A percentile compares a stretch with the other conserved stretches of the same genome.
phyloP scores from a whole-genome alignment of 2,113 vertebrate species.

The Hystrix cristata region DNA sequence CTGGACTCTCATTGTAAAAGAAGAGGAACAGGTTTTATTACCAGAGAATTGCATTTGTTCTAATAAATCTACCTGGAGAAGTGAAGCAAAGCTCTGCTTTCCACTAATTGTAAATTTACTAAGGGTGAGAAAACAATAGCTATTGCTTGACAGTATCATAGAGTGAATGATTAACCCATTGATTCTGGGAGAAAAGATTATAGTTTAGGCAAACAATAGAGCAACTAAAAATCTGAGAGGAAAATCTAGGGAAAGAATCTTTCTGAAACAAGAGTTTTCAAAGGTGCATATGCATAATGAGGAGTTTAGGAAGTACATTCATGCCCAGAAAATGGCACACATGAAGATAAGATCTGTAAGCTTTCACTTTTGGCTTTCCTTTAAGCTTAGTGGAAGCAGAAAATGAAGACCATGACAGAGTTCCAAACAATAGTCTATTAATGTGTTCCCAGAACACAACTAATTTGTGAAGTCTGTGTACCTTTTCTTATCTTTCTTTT shows the following conservation, averaged over 20 bases:
- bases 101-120: not conserved
- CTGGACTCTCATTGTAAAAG: not conserved
- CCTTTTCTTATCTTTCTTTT: too few relatives aligned
- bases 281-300: not conserved
- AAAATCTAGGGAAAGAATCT: not conserved
- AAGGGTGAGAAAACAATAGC: not conserved
- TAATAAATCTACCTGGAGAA: not conserved
- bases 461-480: not conserved
- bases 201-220: not conserved
- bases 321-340: not conserved
- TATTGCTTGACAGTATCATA: not conserved
- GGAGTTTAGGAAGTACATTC: not conserved
- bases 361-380: not conserved
- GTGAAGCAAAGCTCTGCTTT: not conserved
- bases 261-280: not conserved
- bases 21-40: not conserved
- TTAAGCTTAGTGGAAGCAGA: not conserved
- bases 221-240: not conserved
- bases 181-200: not conserved
- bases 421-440: not conserved
- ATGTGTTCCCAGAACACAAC: not conserved
- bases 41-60: not conserved
- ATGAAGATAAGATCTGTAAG: not conserved
- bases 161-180: not conserved
- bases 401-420: not conserved